These are phyloP conservation scores for Malurus leucopterus DNA, from an alignment of 2,797 vertebrate species.

Conservation along the genomic window DNA sequence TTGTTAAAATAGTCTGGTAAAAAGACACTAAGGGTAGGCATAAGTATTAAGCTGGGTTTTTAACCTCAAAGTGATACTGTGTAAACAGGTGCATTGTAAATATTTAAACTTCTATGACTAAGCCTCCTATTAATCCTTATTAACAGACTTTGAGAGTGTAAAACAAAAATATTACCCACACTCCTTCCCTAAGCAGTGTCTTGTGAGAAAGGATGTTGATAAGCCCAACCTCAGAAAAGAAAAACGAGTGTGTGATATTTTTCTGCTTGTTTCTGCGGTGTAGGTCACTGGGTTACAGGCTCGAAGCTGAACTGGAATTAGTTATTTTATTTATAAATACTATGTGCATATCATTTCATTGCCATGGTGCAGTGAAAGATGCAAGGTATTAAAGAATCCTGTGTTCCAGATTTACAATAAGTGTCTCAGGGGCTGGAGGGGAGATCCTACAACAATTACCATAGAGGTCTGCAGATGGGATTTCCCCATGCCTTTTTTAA, in stretches of 20 bases:
- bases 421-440: background rate
- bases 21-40: background rate
- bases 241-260: background rate
- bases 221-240: background rate
- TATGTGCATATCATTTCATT: background rate
- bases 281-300: background rate
- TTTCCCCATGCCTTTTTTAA: background rate
- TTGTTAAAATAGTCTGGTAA: conserved; percentile 24
- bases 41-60: conserved; percentile 26
- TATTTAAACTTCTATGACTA: conserved; percentile 61
- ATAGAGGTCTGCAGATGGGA: background rate
- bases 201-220: conserved; percentile 5
- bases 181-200: background rate
- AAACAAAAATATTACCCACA: conserved; percentile 25
- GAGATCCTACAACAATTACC: background rate
- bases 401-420: background rate
- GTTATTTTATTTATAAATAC: background rate
- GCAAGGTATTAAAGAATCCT: background rate
- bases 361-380: background rate
- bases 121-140: conserved; percentile 61
- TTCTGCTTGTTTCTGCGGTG: background rate
- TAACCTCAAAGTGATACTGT: conserved; percentile 50
- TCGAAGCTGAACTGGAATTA: background rate
- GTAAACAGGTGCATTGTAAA: conserved; percentile 60
- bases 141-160: conserved; percentile 31